Evolutionary conservation across 2,113 vertebrate species (phyloP).

Genomic region (Archilochus colubris): DNA sequence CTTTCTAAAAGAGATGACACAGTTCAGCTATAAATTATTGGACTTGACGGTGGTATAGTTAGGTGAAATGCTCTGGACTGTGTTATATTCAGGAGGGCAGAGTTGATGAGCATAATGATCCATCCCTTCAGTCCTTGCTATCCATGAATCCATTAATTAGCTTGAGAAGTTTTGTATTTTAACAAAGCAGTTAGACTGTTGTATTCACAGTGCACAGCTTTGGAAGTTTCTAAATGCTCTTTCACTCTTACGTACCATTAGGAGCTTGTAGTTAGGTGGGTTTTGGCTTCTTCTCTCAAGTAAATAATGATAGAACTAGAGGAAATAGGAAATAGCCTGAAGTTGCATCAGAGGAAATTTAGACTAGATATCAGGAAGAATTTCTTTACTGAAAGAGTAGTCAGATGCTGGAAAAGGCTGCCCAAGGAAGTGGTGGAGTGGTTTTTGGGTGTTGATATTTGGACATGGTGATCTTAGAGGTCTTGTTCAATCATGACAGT

Average conservation of each 20-base stretch:
- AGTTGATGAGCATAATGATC: constrained; percentile 28
- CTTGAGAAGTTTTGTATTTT: constrained; percentile 27
- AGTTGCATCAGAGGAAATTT: too few species aligned
- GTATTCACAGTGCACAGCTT: not conserved
- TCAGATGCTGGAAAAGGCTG: too few species aligned
- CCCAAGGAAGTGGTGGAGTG: too few species aligned
- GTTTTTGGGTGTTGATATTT: too few species aligned
- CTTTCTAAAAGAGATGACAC: constrained; percentile 31
- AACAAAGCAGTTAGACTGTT: constrained; percentile 16
- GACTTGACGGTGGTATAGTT: constrained; percentile 7
- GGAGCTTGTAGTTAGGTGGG: too few species aligned
- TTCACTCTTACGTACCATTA: not conserved
- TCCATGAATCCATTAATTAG: constrained; percentile 7
- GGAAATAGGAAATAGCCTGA: too few species aligned
- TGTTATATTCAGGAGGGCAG: constrained; percentile 38
- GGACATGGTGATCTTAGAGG: too few species aligned
- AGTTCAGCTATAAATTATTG: constrained; percentile 51
- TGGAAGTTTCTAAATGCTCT: constrained; percentile 23
- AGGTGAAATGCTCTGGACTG: constrained; percentile 39
- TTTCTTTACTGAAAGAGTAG: too few species aligned
- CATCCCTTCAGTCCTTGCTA: constrained; percentile 37
- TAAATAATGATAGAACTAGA: too few species aligned
- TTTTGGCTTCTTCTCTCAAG: too few species aligned
- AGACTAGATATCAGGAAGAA: too few species aligned
- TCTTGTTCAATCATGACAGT: too few species aligned